phyloP scores from a whole-genome alignment of 2,113 vertebrate species.

The Eulemur rufifrons region DNA sequence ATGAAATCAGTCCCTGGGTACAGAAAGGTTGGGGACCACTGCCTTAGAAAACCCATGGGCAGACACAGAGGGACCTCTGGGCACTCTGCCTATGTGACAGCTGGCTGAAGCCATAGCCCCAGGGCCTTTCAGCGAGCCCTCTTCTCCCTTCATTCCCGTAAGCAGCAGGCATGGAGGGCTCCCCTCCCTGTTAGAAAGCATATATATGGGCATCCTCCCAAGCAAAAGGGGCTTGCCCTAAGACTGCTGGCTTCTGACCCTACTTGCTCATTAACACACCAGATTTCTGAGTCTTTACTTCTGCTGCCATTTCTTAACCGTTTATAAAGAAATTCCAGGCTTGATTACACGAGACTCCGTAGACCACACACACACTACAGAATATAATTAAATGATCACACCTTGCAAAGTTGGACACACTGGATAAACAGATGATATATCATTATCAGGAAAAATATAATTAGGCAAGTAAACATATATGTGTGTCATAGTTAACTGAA shows the following conservation, averaged over 20 bases:
- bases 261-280: not conserved
- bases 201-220: not conserved
- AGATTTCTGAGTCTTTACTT: not conserved
- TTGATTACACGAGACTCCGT: not conserved
- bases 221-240: not conserved
- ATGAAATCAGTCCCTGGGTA: too few relatives aligned
- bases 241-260: not conserved
- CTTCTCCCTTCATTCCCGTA: not conserved
- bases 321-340: not conserved
- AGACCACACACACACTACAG: rapidly evolving
- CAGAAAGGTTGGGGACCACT: too few relatives aligned
- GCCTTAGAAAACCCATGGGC: not conserved
- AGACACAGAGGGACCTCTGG: not conserved
- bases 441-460: not conserved
- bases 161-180: rapidly evolving
- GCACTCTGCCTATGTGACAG: not conserved
- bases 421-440: rapidly evolving
- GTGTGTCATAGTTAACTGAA: not conserved
- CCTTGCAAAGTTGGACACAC: not conserved
- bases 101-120: not conserved
- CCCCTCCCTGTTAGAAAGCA: not conserved
- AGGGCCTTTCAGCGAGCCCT: not conserved
- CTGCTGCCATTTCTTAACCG: not conserved
- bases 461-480: not conserved
- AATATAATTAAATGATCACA: not conserved